Base-by-base conservation (phyloP, 2,113 vertebrate genomes). In the Centropus bengalensis region DNA sequence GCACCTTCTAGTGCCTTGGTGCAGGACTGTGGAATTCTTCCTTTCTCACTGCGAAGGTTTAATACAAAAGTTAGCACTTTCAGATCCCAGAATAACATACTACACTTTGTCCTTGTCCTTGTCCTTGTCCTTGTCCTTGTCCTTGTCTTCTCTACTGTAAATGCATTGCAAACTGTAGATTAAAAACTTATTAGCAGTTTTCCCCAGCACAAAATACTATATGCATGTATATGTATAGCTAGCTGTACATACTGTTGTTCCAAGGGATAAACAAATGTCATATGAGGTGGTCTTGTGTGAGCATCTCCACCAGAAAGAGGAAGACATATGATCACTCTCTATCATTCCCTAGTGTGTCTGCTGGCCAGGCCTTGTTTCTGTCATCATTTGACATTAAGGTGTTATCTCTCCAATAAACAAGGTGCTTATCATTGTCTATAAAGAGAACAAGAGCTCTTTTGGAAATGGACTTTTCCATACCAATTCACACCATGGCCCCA, bases 141-240 rank as follows among this genome's bases (percentile, higher is more conserved):
- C 75, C 59, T 81, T 91, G 13, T 44, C 32, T 77, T 86, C 45
- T 83, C 18, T 79, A 14, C 24, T 62, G 27, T 54, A 86, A 86
- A 76, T 69, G 42, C 4, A 64, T 28, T 49, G 30, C n/a, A 71
- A 93, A 82, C 26, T 30, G 19, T 26, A 82, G 23, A 62, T 76
- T 73, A 93, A 96, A 95, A 78, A 88, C 36, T 88, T 82, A 73
- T 82, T 51, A 69, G 20, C 42, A 24, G 27, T 86, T 89, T 76
- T 87, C 19, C 54, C 33, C 9, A 58, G 36, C 21, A 73, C 12
- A 64, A 85, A 93, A 42, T 21, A n/a, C n/a, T n/a, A n/a, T n/a
- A n/a, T n/a, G n/a, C n/a, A n/a, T n/a, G n/a, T n/a, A n/a, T n/a
- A n/a, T n/a, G n/a, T n/a, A n/a, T n/a, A n/a, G n/a, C n/a, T n/a